These are phyloP conservation scores for Synaphobranchus kaupii DNA, from an alignment of 2,797 vertebrate genomes.

Conservation along the genomic window DNA sequence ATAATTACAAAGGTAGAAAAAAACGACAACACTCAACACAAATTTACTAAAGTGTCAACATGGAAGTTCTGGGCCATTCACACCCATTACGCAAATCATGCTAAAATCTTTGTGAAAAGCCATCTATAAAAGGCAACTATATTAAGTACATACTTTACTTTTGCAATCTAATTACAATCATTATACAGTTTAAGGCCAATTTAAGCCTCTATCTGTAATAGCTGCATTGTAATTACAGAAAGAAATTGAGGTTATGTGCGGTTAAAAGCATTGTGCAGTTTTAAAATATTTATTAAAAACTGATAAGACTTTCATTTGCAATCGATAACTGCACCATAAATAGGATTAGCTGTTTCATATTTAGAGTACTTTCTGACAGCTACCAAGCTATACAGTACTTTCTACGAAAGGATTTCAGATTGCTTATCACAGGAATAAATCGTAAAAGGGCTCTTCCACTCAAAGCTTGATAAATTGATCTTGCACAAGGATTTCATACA, in stretches of 20 bases:
- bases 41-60: no score
- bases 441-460: slow-evolving; percentile 31
- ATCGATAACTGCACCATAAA: not conserved
- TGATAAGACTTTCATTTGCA: not conserved
- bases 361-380: not conserved
- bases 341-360: no score
- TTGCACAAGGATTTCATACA: slow-evolving; percentile 10
- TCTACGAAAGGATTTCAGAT: slow-evolving; percentile 32
- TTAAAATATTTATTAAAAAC: not conserved
- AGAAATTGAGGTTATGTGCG: no score
- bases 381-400: not conserved
- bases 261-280: not conserved
- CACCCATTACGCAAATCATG: no score
- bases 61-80: no score
- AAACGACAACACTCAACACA: no score
- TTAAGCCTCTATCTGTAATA: not conserved
- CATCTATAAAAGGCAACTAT: no score
- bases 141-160: no score
- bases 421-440: slow-evolving; percentile 41
- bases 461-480: slow-evolving; percentile 32
- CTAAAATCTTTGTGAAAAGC: no score
- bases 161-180: no score
- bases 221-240: no score
- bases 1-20: no score
- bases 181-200: not conserved